These are phyloP conservation scores for Caenorhabditis sulstoni DNA, from an alignment of 2,888 invertebrate species.

Conservation along the genomic window DNA sequence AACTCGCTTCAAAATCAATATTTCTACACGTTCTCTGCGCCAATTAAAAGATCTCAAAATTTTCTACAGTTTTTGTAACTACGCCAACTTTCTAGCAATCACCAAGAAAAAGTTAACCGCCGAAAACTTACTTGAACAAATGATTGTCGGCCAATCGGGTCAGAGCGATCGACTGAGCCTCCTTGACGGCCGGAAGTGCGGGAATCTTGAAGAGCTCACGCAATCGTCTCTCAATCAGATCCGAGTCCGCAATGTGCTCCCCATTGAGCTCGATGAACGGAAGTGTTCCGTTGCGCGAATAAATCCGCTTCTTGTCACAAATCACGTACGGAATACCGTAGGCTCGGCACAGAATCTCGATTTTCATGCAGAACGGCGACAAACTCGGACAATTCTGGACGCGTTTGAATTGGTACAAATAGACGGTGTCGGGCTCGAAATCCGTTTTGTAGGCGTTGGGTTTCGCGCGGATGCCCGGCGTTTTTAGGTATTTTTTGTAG, in stretches of 20 bases:
- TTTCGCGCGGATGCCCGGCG: background rate
- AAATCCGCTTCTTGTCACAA: background rate
- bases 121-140: constrained; percentile 5
- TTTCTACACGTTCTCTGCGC: no score
- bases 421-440: constrained; percentile 73
- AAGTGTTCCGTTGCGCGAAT: constrained; percentile 42
- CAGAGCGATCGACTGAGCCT: constrained; percentile 44
- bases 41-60: no score
- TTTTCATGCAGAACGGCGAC: constrained; percentile 78
- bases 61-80: no score
- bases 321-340: constrained; percentile 76
- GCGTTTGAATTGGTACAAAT: constrained; percentile 76
- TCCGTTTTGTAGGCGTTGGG: constrained; percentile 40
- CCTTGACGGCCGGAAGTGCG: constrained; percentile 13
- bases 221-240: constrained; percentile 49
- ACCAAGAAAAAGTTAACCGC: no score
- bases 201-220: constrained; percentile 47
- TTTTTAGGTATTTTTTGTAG: no score
- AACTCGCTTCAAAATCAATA: no score
- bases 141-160: constrained; percentile 42
- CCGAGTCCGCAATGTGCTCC: constrained; percentile 55
- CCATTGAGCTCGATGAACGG: constrained; percentile 59
- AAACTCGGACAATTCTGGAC: constrained; percentile 73
- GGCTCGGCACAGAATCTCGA: constrained; percentile 75
- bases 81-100: no score